Evolutionary conservation across 2,797 vertebrate species (phyloP), one percentile per base, ranked within the genome.

Genomic region (Sebastiscus albofasciatus): DNA sequence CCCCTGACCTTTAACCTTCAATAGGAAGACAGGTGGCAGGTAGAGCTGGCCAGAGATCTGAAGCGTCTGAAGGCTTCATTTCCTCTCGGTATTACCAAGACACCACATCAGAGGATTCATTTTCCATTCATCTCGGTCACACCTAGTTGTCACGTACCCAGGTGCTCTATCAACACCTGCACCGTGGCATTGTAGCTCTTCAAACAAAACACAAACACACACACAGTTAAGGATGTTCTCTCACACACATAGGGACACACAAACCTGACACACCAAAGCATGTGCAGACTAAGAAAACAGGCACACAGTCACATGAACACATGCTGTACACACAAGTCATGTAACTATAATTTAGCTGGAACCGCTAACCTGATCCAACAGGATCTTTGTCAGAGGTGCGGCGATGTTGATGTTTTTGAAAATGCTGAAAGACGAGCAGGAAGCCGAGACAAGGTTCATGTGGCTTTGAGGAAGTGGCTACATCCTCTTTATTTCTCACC

Each of bases 391-490:
- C 67, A 24, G 65, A 58, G 65, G 24, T 49, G 69, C 6, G 8
- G 72, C 39, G 4, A 27, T 5, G 5, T 27, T 82, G 20, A 72
- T 54, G 36, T 61, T 62, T 64, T 56, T 49, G 34, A 13, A 74
- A 80, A 70, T 14, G 67, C 79, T 67, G 66, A 80, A 49, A 75
- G 76, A 77, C 8, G 42, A 62, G 61, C 64, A 80, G 84, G 75
- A 89, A 76, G 60, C 46, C 1, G 13, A 58, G 62, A 84, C 29
- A 39, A 75, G 76, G 34, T 80, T 90, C 55, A 78, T 87, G 83
- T 76, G 83, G 83, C 75, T 91, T 75, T 80, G 67, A 90, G 89
- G 90, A 94, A 93, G 90, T 80, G 77, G 78, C 81, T 79, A 82
- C 81, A 86, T 87, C 83, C 87, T 88, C 76, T 87, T 70, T 70